Evolutionary conservation across 2,113 vertebrate species (phyloP).

Genomic region (Thamnaconus septentrionalis): DNA sequence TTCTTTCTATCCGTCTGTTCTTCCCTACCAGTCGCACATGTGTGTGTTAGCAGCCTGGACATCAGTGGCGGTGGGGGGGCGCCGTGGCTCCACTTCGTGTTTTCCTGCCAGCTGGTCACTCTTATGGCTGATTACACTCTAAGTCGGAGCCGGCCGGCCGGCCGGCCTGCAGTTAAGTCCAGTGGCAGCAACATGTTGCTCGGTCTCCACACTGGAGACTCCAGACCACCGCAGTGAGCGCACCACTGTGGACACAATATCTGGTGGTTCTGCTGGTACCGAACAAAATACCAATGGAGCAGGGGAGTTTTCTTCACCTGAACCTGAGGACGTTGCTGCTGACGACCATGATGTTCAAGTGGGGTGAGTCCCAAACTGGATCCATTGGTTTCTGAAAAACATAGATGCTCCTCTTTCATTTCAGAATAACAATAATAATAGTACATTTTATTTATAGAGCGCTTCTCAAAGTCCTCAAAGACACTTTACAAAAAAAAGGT

Average conservation of each 20-base stretch:
- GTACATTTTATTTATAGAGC: too few relatives aligned
- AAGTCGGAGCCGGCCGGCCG: constrained; percentile 57
- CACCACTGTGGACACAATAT: too few relatives aligned
- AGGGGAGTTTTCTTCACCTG: constrained; percentile 53
- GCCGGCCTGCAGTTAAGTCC: constrained; percentile 48
- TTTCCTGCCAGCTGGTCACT: constrained; percentile 53
- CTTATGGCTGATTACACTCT: constrained; percentile 45
- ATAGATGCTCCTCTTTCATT: too few relatives aligned
- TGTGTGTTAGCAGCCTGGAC: background rate
- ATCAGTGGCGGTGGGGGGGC: background rate
- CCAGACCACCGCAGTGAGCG: background rate
- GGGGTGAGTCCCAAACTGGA: constrained; percentile 57
- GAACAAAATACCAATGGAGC: constrained; percentile 68
- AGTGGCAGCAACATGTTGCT: background rate
- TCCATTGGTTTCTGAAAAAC: background rate
- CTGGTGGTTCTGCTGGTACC: background rate
- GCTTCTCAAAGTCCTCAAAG: too few relatives aligned
- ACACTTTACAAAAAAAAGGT: too few relatives aligned
- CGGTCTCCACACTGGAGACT: background rate
- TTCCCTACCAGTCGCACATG: too few relatives aligned
- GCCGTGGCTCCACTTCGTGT: constrained; percentile 57
- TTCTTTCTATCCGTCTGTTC: too few relatives aligned
- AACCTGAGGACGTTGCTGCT: constrained; percentile 65
- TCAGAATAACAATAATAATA: too few relatives aligned
- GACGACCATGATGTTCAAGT: constrained; percentile 75